Percentiles rank a stretch among this genome's conserved stretches.
phyloP scores from a whole-genome alignment of 2,888 invertebrate species.

The Heterodera filipjevi region DNA sequence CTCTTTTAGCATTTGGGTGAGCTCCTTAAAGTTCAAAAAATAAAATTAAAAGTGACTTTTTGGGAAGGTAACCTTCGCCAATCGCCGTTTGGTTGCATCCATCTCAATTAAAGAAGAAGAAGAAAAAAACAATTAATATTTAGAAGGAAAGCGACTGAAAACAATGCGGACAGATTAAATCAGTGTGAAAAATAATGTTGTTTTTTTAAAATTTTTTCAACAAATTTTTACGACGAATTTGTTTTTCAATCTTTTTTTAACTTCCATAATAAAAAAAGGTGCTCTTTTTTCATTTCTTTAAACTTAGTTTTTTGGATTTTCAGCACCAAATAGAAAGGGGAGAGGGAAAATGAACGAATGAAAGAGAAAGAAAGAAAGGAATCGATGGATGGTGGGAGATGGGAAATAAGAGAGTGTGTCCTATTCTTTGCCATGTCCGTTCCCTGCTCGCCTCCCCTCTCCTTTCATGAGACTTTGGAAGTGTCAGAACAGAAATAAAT shows the following conservation, averaged over 20 bases:
- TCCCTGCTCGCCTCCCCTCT: neutral
- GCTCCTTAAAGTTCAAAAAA: conserved; percentile 49
- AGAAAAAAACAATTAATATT: neutral
- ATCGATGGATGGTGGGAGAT: neutral
- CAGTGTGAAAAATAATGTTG: neutral
- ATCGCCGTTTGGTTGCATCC: conserved; percentile 38
- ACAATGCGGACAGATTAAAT: no score
- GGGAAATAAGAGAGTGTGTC: neutral
- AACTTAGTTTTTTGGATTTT: no score
- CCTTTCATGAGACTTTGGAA: neutral
- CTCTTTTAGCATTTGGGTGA: conserved; percentile 58
- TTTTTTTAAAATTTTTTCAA: no score
- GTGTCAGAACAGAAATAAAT: neutral
- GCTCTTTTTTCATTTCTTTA: neutral
- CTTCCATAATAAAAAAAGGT: neutral
- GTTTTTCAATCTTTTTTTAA: no score
- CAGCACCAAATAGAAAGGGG: neutral
- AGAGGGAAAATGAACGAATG: conserved; percentile 9
- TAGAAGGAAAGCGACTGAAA: neutral
- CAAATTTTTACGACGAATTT: no score
- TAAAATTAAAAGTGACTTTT: neutral
- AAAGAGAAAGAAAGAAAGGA: neutral
- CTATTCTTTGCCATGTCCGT: neutral
- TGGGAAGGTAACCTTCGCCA: conserved; percentile 26
- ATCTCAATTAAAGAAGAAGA: conserved; percentile 17